These are phyloP conservation scores for Herminia tarsipennalis DNA, from an alignment of 2,888 invertebrate genomes.

Conservation along the genomic window DNA sequence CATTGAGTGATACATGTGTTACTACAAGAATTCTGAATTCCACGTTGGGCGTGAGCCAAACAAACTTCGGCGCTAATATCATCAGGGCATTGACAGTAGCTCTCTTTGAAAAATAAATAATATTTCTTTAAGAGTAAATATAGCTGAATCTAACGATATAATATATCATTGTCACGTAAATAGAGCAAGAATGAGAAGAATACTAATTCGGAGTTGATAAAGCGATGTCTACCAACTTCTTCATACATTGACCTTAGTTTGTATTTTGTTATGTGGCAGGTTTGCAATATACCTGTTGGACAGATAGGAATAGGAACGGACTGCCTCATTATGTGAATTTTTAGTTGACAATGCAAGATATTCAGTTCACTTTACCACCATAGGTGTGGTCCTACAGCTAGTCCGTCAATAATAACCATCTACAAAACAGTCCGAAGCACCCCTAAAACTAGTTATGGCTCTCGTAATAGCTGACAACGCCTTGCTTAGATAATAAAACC, in stretches of 20 bases:
- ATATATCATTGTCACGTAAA: conserved; percentile 11
- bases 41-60: conserved; percentile 31
- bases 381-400: not conserved
- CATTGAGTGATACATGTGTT: conserved; percentile 1
- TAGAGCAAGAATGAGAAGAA: not conserved
- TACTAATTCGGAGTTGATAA: conserved; percentile 7
- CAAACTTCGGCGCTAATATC: conserved; percentile 12
- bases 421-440: conserved; percentile 28
- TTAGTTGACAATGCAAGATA: too few species aligned
- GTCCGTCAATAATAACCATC: conserved; percentile 37
- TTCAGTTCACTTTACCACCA: too few species aligned
- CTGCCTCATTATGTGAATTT: too few species aligned
- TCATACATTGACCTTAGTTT: conserved; percentile 19
- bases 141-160: conserved; percentile 4
- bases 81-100: conserved; percentile 16
- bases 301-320: too few species aligned
- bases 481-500: conserved; percentile 61
- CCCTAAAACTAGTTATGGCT: conserved; percentile 49
- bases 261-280: too few species aligned
- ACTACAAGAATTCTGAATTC: conserved; percentile 13
- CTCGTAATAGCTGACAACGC: conserved; percentile 54
- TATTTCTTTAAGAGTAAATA: conserved; percentile 2
- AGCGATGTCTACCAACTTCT: conserved; percentile 6
- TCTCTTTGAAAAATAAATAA: conserved; percentile 6
- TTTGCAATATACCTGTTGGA: too few species aligned